Conservation (phyloP, 2,113 vertebrate genomes). For the Cyprinodon tularosa region DNA sequence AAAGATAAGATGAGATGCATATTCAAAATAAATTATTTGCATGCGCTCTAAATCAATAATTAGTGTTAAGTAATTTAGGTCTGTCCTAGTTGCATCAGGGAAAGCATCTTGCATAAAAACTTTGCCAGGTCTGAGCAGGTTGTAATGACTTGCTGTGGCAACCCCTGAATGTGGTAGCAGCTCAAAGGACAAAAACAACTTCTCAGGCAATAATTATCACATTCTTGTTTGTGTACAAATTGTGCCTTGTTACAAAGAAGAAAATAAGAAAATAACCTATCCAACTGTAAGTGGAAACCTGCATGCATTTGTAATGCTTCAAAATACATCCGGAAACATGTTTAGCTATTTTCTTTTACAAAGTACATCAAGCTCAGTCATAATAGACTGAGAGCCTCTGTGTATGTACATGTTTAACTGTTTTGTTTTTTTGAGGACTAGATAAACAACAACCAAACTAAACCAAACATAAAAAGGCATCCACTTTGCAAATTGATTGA, state of each 20-base stretch:
- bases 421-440: no score
- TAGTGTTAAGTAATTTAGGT: no score
- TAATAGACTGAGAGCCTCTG: not conserved
- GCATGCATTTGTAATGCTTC: not conserved
- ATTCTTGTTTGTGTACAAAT: slow-evolving; percentile 36
- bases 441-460: no score
- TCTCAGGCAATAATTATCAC: slow-evolving; percentile 6
- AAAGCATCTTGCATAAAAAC: no score
- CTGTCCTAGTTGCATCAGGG: no score
- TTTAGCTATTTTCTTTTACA: not conserved
- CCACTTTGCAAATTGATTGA: not conserved
- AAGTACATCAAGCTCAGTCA: not conserved
- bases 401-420: not conserved
- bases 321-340: not conserved
- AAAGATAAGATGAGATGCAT: not conserved
- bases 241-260: slow-evolving; percentile 35
- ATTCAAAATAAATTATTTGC: not conserved
- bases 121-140: no score
- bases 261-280: slow-evolving; percentile 28
- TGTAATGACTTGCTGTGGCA: no score
- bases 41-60: no score
- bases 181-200: no score
- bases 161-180: no score
- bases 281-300: slow-evolving; percentile 12
- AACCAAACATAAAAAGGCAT: not conserved